A percentile compares a stretch with the other conserved stretches of the same genome.
Evolutionary conservation across 1,140 invertebrate species (phyloP).

Genomic region (Leptinotarsa undecemlineata): DNA sequence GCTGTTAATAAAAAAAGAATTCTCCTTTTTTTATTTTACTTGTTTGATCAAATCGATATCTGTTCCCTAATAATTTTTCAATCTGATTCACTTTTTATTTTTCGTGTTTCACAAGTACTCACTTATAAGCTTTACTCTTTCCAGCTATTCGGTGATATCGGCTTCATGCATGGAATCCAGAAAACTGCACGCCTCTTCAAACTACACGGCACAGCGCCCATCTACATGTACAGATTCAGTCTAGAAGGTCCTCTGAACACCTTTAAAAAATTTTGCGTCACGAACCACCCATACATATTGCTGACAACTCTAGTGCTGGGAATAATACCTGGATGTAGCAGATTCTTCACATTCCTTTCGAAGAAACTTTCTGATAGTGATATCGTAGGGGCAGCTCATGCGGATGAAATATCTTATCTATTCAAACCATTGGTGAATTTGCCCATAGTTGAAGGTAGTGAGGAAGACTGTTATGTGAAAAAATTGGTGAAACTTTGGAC

Average conservation of each 20-base stretch:
- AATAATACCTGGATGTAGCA: slow-evolving; percentile 29
- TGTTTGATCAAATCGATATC: no score
- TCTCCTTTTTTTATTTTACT: no score
- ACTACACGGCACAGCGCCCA: slow-evolving; percentile 53
- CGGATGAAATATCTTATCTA: slow-evolving; percentile 67
- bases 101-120: no score
- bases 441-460: slow-evolving; percentile 47
- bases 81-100: no score
- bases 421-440: slow-evolving; percentile 59
- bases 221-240: slow-evolving; percentile 61
- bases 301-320: slow-evolving; percentile 36
- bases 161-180: slow-evolving; percentile 57
- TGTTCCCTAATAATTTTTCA: no score
- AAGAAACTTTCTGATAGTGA: slow-evolving; percentile 31
- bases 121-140: slow-evolving; percentile 16
- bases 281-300: slow-evolving; percentile 51
- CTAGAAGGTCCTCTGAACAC: slow-evolving; percentile 61
- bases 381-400: slow-evolving; percentile 63
- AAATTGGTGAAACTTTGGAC: slow-evolving; percentile 58
- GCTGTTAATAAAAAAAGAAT: no score
- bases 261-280: slow-evolving; percentile 54
- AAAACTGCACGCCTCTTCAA: slow-evolving; percentile 55
- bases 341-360: slow-evolving; percentile 39
- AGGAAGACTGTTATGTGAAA: slow-evolving; percentile 53
- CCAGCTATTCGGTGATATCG: slow-evolving; percentile 52